Evolutionary conservation across 2,113 vertebrate genomes (phyloP).

Genomic region (Anser brachyrhynchus): DNA sequence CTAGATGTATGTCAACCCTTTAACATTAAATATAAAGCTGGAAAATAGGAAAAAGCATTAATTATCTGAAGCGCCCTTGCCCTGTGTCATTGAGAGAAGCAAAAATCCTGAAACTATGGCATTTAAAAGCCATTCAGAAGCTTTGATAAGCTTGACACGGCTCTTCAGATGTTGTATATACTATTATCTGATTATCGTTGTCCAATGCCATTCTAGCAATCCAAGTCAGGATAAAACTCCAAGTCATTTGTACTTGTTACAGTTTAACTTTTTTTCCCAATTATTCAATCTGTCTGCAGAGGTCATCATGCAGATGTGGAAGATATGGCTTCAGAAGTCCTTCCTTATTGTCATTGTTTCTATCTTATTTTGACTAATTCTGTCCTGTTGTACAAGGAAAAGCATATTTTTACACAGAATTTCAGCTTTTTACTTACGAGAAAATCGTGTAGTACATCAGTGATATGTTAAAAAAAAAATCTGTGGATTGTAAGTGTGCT

Average conservation of each 20-base stretch:
- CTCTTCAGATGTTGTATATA: neutral
- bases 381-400: neutral
- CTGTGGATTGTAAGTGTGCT: neutral
- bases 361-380: neutral
- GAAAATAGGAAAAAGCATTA: neutral
- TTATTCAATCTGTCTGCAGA: neutral
- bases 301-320: neutral
- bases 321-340: neutral
- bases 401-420: neutral
- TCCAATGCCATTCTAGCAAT: neutral
- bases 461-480: neutral
- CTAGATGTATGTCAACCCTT: slow-evolving; percentile 84
- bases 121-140: neutral
- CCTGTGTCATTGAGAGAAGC: neutral
- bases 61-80: neutral
- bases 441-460: neutral
- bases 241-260: neutral
- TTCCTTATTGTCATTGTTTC: neutral
- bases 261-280: neutral
- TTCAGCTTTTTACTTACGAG: neutral
- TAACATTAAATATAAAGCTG: neutral
- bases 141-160: neutral
- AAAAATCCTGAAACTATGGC: neutral
- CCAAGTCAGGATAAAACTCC: neutral
- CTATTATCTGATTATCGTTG: neutral